Evolutionary conservation across 2,888 invertebrate genomes (phyloP).

Genomic region (Epiblema foenella): DNA sequence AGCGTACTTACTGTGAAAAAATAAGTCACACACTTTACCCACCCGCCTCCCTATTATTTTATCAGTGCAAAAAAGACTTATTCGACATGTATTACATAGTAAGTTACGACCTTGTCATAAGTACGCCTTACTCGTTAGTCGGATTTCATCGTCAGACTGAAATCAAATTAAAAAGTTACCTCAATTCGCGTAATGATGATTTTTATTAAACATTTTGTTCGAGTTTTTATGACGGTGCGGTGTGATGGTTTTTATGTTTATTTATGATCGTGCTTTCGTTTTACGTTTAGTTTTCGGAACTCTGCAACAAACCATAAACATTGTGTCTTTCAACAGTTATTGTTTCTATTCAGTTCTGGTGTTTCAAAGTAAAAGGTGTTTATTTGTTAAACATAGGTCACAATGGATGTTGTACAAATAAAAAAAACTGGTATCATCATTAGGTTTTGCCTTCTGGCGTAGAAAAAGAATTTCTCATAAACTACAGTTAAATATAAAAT

Average conservation of each 20-base stretch:
- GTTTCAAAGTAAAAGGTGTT: too few relatives aligned
- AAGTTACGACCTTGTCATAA: neutral
- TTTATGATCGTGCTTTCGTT: neutral
- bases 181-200: constrained; percentile 13
- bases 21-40: neutral
- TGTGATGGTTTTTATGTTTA: neutral
- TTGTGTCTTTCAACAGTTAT: neutral
- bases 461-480: too few relatives aligned
- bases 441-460: too few relatives aligned
- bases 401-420: too few relatives aligned
- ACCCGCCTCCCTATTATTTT: neutral
- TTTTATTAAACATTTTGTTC: constrained; percentile 4
- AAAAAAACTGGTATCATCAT: too few relatives aligned
- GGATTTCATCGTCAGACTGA: constrained; percentile 6
- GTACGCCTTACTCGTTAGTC: constrained; percentile 1
- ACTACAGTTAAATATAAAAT: too few relatives aligned
- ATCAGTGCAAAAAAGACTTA: neutral
- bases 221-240: neutral
- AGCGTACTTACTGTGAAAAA: neutral
- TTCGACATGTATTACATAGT: too few relatives aligned
- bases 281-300: neutral
- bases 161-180: constrained; percentile 28
- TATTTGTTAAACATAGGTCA: too few relatives aligned
- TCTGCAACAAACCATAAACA: neutral
- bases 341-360: neutral